These are phyloP conservation scores for Empidonax alnorum DNA, from an alignment of 2,113 vertebrate species.

Conservation along the genomic window DNA sequence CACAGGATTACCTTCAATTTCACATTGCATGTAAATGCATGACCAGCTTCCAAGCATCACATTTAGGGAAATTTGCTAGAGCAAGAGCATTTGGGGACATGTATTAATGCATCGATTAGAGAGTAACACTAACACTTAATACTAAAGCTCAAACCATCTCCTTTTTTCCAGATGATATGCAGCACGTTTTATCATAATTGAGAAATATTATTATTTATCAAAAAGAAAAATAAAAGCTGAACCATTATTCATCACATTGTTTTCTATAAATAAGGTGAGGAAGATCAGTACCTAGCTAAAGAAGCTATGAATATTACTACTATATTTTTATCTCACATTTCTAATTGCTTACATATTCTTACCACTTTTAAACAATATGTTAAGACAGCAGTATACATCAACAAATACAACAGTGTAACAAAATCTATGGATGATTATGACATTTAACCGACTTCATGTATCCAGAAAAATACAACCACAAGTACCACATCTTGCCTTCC, in stretches of 20 bases:
- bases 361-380: neutral
- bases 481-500: neutral
- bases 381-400: neutral
- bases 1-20: neutral
- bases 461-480: neutral
- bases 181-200: neutral
- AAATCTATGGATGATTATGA: neutral
- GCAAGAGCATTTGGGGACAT: neutral
- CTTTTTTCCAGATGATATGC: neutral
- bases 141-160: neutral
- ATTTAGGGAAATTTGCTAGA: neutral
- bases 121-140: neutral
- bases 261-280: neutral
- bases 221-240: neutral
- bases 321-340: neutral
- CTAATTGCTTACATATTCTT: neutral
- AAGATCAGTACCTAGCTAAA: neutral
- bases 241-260: neutral
- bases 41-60: neutral
- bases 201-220: neutral
- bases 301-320: neutral
- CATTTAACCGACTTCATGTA: neutral
- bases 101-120: neutral
- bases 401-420: neutral
- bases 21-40: neutral